phyloP scores from a whole-genome alignment of 2,113 vertebrate species.

The Poeciliopsis occidentalis region DNA sequence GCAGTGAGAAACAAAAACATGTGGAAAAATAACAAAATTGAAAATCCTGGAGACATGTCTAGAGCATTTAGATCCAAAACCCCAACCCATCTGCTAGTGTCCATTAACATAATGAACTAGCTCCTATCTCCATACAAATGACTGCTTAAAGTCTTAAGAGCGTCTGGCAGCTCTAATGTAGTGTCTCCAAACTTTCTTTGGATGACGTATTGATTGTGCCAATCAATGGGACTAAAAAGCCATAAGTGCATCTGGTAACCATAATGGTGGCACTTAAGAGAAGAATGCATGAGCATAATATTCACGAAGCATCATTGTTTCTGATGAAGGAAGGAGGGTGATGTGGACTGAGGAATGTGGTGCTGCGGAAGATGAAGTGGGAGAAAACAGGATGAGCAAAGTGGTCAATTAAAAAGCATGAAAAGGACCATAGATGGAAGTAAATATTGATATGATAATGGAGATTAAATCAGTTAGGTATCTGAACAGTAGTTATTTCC shows the following conservation, averaged over 20 bases:
- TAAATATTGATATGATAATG: neutral
- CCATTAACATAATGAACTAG: constrained; percentile 74
- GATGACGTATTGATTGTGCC: constrained; percentile 80
- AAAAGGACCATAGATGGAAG: neutral
- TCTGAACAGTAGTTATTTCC: neutral
- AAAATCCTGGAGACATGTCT: constrained; percentile 30
- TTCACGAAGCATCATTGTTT: constrained; percentile 65
- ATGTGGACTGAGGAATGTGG: constrained; percentile 29
- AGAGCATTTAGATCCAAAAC: constrained; percentile 39
- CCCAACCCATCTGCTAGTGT: constrained; percentile 58
- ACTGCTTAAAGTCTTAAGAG: constrained; percentile 68
- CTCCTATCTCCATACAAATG: constrained; percentile 65
- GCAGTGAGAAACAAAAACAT: constrained; percentile 4
- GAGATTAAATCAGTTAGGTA: constrained; percentile 4
- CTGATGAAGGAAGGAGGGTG: constrained; percentile 40
- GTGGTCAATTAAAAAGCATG: neutral
- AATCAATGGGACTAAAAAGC: constrained; percentile 80
- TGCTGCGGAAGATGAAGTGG: neutral
- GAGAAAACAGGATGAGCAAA: neutral
- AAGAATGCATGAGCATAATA: constrained; percentile 61
- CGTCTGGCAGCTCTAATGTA: constrained; percentile 72
- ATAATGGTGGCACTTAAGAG: constrained; percentile 79
- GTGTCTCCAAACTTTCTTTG: constrained; percentile 74
- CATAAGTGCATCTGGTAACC: constrained; percentile 79
- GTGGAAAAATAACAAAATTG: constrained; percentile 15